A percentile compares a stretch with the other conserved stretches of the same genome.
phyloP scores from a whole-genome alignment of 1,140 invertebrate species.

The Luehdorfia chinensis region DNA sequence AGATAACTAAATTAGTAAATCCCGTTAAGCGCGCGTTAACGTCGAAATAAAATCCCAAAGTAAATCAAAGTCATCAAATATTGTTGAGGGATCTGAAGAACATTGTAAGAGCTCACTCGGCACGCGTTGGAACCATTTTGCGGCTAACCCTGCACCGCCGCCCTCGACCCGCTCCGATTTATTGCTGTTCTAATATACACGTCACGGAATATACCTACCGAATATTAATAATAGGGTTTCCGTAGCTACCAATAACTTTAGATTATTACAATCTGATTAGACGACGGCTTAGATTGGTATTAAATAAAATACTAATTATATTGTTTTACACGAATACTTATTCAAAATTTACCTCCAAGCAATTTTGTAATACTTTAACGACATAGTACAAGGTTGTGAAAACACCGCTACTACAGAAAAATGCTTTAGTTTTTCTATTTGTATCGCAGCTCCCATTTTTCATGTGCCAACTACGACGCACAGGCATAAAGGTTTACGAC shows the following conservation, averaged over 20 bases:
- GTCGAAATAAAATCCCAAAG: constrained; percentile 42
- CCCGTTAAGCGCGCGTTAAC: constrained; percentile 6
- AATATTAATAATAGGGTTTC: constrained; percentile 55
- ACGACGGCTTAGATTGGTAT: no score
- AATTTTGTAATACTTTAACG: no score
- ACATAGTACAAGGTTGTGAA: no score
- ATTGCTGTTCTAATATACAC: constrained; percentile 63
- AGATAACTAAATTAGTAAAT: constrained; percentile 1
- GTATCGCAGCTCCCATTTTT: constrained; percentile 67
- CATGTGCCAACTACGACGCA: constrained; percentile 66
- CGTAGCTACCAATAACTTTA: constrained; percentile 40
- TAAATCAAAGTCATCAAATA: constrained; percentile 61
- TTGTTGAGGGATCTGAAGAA: constrained; percentile 49
- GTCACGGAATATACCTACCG: constrained; percentile 41
- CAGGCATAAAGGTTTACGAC: constrained; percentile 76
- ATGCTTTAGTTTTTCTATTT: constrained; percentile 63
- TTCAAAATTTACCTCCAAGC: no score
- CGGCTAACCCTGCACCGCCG: constrained; percentile 45
- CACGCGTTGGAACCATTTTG: constrained; percentile 56
- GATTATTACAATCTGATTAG: no score
- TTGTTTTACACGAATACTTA: no score
- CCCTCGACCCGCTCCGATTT: constrained; percentile 34
- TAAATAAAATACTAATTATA: no score
- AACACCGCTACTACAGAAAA: constrained; percentile 27
- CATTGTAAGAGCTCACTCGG: constrained; percentile 50